Evolutionary conservation across 2,888 invertebrate species (phyloP).

Genomic region (Nomada fabriciana): DNA sequence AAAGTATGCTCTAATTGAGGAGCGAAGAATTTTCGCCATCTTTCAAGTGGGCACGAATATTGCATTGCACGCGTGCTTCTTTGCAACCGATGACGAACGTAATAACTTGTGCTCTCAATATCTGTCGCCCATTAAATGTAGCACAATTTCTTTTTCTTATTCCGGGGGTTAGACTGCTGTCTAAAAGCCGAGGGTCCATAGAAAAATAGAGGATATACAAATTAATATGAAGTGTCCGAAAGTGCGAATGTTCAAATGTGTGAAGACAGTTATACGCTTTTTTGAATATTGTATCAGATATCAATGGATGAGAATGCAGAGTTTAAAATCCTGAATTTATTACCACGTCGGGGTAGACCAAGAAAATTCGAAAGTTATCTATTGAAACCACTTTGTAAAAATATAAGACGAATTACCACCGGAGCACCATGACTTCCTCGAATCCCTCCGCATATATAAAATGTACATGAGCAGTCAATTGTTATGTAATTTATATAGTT

Average conservation of each 20-base stretch:
- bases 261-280: background rate
- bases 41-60: background rate
- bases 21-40: no score
- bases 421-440: conserved; percentile 3
- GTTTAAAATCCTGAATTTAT: no score
- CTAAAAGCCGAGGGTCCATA: no score
- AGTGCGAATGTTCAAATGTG: background rate
- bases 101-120: no score
- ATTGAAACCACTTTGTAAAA: conserved; percentile 64
- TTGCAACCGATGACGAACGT: no score
- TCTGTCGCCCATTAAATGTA: no score
- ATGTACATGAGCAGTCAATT: conserved; percentile 30
- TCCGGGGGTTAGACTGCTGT: no score
- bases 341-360: conserved; percentile 14
- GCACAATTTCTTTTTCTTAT: no score
- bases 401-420: conserved; percentile 59
- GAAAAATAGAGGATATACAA: no score
- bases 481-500: background rate
- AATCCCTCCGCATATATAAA: conserved; percentile 14
- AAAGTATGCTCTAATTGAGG: no score
- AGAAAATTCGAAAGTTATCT: conserved; percentile 55
- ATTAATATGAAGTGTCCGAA: background rate
- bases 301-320: no score
- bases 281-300: background rate
- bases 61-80: no score